A percentile compares a stretch with the other conserved stretches of the same genome.
phyloP scores from a whole-genome alignment of 2,888 invertebrate species.

The Neoascia interrupta region DNA sequence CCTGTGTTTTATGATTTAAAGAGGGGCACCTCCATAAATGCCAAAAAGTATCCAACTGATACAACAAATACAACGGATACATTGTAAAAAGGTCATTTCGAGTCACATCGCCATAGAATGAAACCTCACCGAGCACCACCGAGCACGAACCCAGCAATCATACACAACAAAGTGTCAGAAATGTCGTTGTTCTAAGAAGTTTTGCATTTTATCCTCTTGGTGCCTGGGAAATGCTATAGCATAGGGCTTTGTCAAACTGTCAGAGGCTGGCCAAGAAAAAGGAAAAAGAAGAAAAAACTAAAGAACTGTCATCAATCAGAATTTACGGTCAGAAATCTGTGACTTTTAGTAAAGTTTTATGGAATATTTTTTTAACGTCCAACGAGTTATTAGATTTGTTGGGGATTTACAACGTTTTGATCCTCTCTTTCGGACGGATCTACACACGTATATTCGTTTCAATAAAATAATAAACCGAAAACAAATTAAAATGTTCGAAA shows the following conservation, averaged over 20 bases:
- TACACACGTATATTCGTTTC: background rate
- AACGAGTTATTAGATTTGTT: conserved; percentile 15
- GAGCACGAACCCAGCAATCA: background rate
- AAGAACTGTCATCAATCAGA: conserved; percentile 56
- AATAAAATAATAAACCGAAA: conserved; percentile 39
- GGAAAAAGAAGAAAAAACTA: background rate
- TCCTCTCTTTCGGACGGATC: conserved; percentile 1
- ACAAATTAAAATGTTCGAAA: conserved; percentile 45
- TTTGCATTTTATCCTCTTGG: conserved; percentile 9
- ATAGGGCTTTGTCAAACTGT: conserved; percentile 34
- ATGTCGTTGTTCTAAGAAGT: conserved; percentile 37
- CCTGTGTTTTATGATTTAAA: conserved; percentile 65
- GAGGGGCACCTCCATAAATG: conserved; percentile 61
- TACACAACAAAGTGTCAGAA: conserved; percentile 44
- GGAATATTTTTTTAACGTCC: conserved; percentile 19
- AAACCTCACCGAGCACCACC: background rate
- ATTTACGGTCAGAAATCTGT: conserved; percentile 57
- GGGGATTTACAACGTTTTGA: background rate
- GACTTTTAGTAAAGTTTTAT: conserved; percentile 48
- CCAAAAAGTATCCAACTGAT: conserved; percentile 53
- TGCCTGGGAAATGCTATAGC: background rate
- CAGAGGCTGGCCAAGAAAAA: background rate
- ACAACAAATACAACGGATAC: conserved; percentile 41
- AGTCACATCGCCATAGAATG: background rate
- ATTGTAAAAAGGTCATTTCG: conserved; percentile 56